Evolutionary conservation across 2,888 invertebrate species (phyloP), one percentile per base, ranked within the genome.

Genomic region (Cosmia pyralina): DNA sequence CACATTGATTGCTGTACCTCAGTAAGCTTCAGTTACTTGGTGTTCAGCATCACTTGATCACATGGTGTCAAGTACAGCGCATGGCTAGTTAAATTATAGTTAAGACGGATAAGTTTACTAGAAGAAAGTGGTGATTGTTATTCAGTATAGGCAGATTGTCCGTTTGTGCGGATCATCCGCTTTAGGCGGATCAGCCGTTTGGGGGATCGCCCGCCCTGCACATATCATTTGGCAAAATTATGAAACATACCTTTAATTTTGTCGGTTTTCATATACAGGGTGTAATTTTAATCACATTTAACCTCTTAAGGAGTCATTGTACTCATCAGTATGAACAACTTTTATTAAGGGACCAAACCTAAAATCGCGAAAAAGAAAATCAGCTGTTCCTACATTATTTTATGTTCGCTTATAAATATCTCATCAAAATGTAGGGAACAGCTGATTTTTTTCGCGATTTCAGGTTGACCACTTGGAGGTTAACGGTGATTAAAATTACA

Each of bases 1-100:
- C 89, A 90, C 85, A 85, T 83, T 77, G 69, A 84, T 82, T 76
- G 68, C 82, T 87, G 85, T 84, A 84, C 81, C 87, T 87, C 73
- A 77, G 68, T 68, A 74, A 81, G 77, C 82, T 82, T 82, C 75
- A 76, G 72, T 83, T 66, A 66, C 79, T 64, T 58, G 67, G 52
- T 74, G 63, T 75, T 68, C 66, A 52, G 67, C 58, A 50, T 72
- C 57, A 68, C 57, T 75, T 72, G 73, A 66, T 66, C 46, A 59
- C 50, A 41, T 38, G 28, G 55, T 75, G 65, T 77, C 60, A 50
- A 58, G 38, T 63, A 19, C n/a, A 19, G 11, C 48, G 15, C n/a
- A 44, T 46, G 34, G 63, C 17, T 11, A 34, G 11, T 44, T 46
- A 22, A 10, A 11, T 46, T 44, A 28, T 58, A 28, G 11, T 46